Conservation (phyloP, 2,797 vertebrate species). For the Pseudochirops cupreus region DNA sequence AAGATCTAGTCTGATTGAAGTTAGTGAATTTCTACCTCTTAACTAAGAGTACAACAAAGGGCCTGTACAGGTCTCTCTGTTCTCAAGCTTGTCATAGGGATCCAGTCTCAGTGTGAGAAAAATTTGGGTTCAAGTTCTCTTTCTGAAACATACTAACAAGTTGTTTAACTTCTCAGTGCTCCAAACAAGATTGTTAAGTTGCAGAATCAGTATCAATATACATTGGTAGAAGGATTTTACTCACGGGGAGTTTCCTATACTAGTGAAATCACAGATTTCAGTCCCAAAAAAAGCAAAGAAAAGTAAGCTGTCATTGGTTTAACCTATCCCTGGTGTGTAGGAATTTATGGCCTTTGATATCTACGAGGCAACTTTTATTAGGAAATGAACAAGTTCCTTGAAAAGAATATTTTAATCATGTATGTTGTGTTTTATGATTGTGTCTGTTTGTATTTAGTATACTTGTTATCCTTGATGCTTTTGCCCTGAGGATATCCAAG, state of each 20-base stretch:
- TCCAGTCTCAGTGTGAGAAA: background rate
- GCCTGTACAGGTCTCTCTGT: background rate
- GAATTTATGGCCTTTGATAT: constrained; percentile 71
- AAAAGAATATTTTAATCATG: constrained; percentile 80
- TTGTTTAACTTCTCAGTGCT: background rate
- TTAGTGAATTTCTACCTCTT: constrained; percentile 34
- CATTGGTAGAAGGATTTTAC: background rate
- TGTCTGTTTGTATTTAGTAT: constrained; percentile 82
- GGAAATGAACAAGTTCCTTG: constrained; percentile 68
- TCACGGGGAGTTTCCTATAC: background rate
- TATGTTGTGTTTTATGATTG: constrained; percentile 81
- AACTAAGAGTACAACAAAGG: constrained; percentile 32
- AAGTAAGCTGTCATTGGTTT: constrained; percentile 39
- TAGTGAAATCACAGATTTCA: background rate
- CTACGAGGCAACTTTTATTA: constrained; percentile 70
- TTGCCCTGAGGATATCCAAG: constrained; percentile 76
- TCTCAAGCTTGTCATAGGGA: background rate
- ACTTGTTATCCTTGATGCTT: constrained; percentile 80
- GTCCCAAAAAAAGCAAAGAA: constrained; percentile 19
- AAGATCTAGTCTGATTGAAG: constrained; percentile 28
- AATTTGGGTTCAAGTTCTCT: background rate
- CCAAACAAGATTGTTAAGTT: background rate
- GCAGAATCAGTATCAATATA: background rate
- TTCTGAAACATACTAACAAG: background rate
- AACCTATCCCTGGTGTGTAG: constrained; percentile 40